These are phyloP conservation scores for Rhaphigaster nebulosa DNA, from an alignment of 2,888 invertebrate species.

Conservation along the genomic window DNA sequence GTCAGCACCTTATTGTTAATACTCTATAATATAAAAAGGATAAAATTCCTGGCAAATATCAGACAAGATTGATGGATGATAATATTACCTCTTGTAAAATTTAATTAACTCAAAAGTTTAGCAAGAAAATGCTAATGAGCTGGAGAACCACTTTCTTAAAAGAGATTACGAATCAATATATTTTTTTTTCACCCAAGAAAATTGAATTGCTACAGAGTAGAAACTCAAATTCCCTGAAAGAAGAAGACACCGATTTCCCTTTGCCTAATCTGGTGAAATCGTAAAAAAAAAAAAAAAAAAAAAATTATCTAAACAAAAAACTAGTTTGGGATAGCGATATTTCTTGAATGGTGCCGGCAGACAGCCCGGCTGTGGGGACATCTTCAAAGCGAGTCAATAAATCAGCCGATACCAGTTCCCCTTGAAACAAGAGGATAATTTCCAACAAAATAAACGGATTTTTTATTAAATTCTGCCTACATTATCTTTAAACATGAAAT, in stretches of 20 bases:
- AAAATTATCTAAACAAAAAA: conserved; percentile 39
- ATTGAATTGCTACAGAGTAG: conserved; percentile 28
- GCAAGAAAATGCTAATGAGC: not conserved
- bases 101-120: not conserved
- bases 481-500: not conserved
- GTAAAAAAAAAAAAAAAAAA: conserved; percentile 39
- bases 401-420: conserved; percentile 14
- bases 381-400: conserved; percentile 32
- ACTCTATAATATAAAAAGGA: not conserved
- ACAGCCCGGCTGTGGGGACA: conserved; percentile 28
- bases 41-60: not conserved
- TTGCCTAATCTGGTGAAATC: conserved; percentile 49
- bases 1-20: no score
- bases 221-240: conserved; percentile 34
- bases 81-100: not conserved
- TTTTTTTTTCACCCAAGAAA: not conserved
- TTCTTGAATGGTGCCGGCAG: conserved; percentile 40
- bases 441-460: not conserved
- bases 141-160: not conserved
- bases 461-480: not conserved
- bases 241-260: conserved; percentile 50
- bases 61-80: not conserved
- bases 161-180: not conserved
- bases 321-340: conserved; percentile 38
- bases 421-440: not conserved